phyloP scores from a whole-genome alignment of 2,113 vertebrate species.

The Xenus cinereus region DNA sequence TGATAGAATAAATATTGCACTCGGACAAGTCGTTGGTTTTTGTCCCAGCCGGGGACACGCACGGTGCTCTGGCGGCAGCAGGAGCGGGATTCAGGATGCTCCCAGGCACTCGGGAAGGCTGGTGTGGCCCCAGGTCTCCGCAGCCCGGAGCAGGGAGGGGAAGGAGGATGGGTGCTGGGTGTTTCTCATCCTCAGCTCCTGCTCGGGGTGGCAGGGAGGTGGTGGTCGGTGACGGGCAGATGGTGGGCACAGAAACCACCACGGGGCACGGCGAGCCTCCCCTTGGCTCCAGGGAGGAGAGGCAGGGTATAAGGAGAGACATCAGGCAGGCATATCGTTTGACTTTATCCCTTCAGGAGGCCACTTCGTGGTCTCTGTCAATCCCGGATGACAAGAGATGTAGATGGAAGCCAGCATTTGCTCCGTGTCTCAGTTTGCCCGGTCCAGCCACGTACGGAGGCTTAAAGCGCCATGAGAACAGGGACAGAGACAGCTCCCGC shows the following conservation, averaged over 20 bases:
- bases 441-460: neutral
- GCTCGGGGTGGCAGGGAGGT: neutral
- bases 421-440: neutral
- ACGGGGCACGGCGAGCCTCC: fast-evolving
- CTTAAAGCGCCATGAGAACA: conserved; percentile 10
- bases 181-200: neutral
- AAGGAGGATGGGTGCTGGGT: fast-evolving
- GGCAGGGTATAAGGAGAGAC: neutral
- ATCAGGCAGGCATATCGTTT: neutral
- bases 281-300: neutral
- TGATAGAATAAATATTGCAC: neutral
- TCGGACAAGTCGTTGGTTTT: neutral
- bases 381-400: neutral
- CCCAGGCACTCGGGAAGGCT: fast-evolving
- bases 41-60: fast-evolving
- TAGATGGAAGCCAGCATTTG: conserved; percentile 54
- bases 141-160: neutral
- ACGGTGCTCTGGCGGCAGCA: fast-evolving
- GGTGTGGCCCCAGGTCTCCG: neutral
- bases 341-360: conserved; percentile 3
- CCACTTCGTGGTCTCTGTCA: conserved; percentile 22
- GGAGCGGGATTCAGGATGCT: neutral
- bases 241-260: neutral
- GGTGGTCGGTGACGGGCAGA: neutral
- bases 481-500: neutral